Percentiles rank a stretch among this genome's conserved stretches.
Evolutionary conservation across 2,797 vertebrate species (phyloP).

Genomic region (Sus cebifrons): DNA sequence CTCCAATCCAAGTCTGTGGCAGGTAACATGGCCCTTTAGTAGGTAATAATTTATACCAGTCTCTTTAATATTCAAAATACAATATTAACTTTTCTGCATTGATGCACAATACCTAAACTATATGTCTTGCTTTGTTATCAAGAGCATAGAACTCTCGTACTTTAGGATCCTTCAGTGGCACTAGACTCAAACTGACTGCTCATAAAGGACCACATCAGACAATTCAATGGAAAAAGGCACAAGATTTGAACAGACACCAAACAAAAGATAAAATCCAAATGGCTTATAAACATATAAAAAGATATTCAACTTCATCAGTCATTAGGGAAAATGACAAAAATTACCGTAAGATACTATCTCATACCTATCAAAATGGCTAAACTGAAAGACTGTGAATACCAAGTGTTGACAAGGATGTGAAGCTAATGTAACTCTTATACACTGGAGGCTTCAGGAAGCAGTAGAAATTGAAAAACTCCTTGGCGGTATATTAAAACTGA

Average conservation of each 20-base stretch:
- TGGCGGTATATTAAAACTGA: neutral
- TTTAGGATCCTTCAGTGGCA: neutral
- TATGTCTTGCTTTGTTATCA: conserved; percentile 13
- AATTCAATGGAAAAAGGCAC: neutral
- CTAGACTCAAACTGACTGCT: neutral
- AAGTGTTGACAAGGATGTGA: neutral
- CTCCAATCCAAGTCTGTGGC: neutral
- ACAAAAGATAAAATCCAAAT: conserved; percentile 7
- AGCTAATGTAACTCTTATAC: neutral
- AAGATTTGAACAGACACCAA: neutral
- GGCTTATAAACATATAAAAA: neutral
- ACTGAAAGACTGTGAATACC: neutral
- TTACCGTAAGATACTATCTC: neutral
- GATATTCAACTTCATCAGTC: neutral
- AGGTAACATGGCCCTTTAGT: neutral
- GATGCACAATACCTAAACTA: neutral
- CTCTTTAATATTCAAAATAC: conserved; percentile 49
- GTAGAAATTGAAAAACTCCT: neutral
- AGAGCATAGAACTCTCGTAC: neutral
- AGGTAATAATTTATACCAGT: neutral
- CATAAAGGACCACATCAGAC: neutral
- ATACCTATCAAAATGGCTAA: neutral
- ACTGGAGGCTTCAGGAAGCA: neutral
- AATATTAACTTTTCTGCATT: conserved; percentile 12
- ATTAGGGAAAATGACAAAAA: conserved; percentile 41